Conservation (phyloP, 23 tunicate genomes). For the Styela plicata region DNA sequence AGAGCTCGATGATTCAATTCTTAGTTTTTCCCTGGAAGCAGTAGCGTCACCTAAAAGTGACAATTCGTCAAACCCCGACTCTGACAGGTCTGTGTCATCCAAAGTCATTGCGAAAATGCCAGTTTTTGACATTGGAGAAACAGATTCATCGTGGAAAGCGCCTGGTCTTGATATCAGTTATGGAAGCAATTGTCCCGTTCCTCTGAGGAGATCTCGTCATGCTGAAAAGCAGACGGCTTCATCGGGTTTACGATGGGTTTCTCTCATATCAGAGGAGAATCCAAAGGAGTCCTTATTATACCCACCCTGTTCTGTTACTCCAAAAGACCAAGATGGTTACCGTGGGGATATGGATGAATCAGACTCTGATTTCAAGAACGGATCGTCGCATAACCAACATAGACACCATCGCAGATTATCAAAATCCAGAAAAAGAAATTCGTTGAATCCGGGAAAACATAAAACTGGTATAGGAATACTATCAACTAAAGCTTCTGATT, state of each 20-base stretch:
- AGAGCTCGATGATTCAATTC: conserved; percentile 45
- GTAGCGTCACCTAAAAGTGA: background rate
- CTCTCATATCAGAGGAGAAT: background rate
- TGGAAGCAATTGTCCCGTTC: conserved; percentile 13
- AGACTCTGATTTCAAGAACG: conserved; percentile 33
- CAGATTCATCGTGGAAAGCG: background rate
- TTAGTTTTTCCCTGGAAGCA: background rate
- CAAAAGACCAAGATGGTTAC: conserved; percentile 60
- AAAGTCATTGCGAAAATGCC: background rate
- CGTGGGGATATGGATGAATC: conserved; percentile 77
- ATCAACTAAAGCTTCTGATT: conserved; percentile 13
- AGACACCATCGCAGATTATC: background rate
- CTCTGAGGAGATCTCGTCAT: background rate
- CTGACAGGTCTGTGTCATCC: background rate
- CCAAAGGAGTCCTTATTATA: background rate
- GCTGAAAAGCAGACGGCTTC: conserved; percentile 1
- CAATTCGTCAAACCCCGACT: background rate
- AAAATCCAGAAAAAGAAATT: background rate
- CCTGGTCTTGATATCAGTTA: conserved; percentile 21
- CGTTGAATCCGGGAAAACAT: conserved; percentile 24
- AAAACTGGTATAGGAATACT: conserved; percentile 10
- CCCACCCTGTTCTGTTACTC: background rate
- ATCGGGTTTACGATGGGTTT: conserved; percentile 11
- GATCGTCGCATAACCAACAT: conserved; percentile 27
- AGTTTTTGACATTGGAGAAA: background rate